A percentile compares a stretch with the other conserved stretches of the same genome.
These are phyloP conservation scores for Papilio protenor DNA, from an alignment of 2,888 invertebrate species.

Conservation along the genomic window DNA sequence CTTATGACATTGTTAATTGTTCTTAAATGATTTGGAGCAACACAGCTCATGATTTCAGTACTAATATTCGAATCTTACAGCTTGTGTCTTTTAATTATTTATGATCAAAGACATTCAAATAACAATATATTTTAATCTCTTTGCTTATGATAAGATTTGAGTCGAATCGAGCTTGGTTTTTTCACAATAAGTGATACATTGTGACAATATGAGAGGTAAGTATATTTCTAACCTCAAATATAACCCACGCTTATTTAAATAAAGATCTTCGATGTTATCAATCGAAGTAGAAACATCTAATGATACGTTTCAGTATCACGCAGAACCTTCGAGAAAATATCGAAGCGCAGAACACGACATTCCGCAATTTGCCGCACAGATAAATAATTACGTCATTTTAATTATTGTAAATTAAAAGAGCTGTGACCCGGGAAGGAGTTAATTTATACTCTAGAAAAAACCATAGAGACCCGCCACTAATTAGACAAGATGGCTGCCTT, in stretches of 20 bases:
- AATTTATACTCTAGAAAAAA: constrained; percentile 24
- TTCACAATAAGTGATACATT: no score
- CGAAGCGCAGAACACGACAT: constrained; percentile 1
- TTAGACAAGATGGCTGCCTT: constrained; percentile 29
- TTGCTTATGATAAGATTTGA: no score
- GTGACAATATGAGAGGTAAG: neutral
- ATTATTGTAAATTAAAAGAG: constrained; percentile 28
- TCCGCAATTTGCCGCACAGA: constrained; percentile 10
- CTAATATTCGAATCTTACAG: no score
- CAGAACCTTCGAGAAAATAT: no score
- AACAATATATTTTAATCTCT: no score
- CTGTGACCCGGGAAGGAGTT: constrained; percentile 37
- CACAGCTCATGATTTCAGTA: no score
- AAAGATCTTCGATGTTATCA: neutral
- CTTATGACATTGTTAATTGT: constrained; percentile 17
- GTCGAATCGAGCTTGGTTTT: no score
- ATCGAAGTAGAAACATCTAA: neutral
- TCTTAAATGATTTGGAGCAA: neutral
- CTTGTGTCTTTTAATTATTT: no score
- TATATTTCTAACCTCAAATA: neutral
- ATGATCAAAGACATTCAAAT: no score
- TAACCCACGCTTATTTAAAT: neutral
- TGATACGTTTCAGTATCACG: constrained; percentile 14
- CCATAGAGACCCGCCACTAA: constrained; percentile 27
- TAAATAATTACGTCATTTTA: constrained; percentile 18